A percentile compares a stretch with the other conserved stretches of the same genome.
Evolutionary conservation across 2,888 invertebrate species (phyloP).

Genomic region (Ectemnius lituratus): DNA sequence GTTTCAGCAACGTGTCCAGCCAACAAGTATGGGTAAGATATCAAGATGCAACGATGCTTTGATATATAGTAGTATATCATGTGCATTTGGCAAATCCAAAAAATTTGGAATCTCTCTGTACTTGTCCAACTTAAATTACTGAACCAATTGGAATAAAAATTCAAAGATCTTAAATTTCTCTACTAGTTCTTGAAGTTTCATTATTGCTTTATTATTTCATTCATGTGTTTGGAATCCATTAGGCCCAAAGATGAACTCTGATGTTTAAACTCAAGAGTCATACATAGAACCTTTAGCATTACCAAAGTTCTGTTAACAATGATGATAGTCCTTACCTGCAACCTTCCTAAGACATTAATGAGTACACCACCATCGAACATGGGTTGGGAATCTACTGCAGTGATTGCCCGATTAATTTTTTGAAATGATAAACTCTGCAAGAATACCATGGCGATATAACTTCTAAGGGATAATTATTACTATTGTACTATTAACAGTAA

Average conservation of each 20-base stretch:
- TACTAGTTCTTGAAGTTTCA: not conserved
- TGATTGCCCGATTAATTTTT: constrained; percentile 94
- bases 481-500: not conserved
- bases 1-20: constrained; percentile 50
- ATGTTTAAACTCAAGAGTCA: too few relatives aligned
- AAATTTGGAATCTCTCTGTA: not conserved
- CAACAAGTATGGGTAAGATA: constrained; percentile 40
- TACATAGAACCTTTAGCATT: not conserved
- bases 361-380: constrained; percentile 98
- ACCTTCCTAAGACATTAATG: constrained; percentile 96
- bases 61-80: not conserved
- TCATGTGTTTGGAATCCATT: too few relatives aligned
- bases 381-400: constrained; percentile 98
- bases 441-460: not conserved
- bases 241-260: too few relatives aligned
- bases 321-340: constrained; percentile 86
- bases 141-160: constrained; percentile 57
- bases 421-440: constrained; percentile 93
- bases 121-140: constrained; percentile 54
- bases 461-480: not conserved
- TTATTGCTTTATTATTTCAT: too few relatives aligned
- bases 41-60: constrained; percentile 12
- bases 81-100: not conserved
- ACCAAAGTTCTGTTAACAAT: constrained; percentile 31
- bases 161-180: not conserved